Conservation (phyloP, 2,888 invertebrate species). For the Cheilosia vulpina region DNA sequence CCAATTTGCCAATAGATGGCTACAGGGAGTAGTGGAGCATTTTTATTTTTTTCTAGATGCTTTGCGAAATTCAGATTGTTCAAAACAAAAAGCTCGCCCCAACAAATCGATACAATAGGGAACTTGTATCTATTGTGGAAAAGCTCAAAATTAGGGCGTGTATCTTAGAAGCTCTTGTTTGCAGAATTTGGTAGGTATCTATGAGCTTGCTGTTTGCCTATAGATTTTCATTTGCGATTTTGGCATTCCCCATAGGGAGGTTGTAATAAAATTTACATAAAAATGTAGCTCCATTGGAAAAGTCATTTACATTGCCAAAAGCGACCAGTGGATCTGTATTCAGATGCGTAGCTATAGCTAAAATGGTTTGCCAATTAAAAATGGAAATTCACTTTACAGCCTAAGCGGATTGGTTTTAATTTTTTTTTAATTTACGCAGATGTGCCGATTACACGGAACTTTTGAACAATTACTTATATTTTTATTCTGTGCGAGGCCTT, state of each 20-base stretch:
- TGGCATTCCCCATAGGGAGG: neutral
- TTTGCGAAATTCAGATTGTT: neutral
- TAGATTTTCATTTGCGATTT: neutral
- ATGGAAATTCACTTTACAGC: neutral
- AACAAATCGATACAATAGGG: constrained; percentile 24
- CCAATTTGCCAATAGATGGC: constrained; percentile 30
- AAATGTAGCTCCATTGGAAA: neutral
- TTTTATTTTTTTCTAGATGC: neutral
- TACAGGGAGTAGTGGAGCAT: neutral
- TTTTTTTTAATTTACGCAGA: neutral
- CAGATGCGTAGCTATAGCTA: neutral
- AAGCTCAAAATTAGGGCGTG: constrained; percentile 63
- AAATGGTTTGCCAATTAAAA: neutral
- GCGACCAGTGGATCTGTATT: no score
- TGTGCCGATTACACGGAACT: neutral
- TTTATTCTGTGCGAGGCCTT: no score
- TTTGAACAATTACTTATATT: no score
- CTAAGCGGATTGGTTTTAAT: neutral
- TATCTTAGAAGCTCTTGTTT: constrained; percentile 59
- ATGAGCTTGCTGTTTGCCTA: neutral
- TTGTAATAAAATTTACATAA: neutral
- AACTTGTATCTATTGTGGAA: constrained; percentile 28
- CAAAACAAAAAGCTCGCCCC: neutral
- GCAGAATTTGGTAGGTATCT: constrained; percentile 55
- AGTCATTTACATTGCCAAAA: neutral